These are phyloP conservation scores for Limnephilus rhombicus DNA, from an alignment of 2,888 invertebrate genomes.

Conservation along the genomic window DNA sequence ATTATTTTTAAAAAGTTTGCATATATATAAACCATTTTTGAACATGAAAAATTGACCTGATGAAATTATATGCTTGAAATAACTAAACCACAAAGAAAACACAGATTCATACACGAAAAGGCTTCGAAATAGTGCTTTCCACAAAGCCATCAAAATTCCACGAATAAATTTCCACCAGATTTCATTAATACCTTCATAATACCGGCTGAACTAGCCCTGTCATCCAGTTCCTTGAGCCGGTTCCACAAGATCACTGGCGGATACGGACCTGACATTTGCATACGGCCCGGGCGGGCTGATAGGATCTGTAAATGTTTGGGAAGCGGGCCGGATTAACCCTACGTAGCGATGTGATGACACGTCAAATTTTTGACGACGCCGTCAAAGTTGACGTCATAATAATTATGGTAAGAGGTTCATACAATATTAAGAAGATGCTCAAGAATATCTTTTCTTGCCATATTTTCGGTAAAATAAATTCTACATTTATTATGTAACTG, in stretches of 20 bases:
- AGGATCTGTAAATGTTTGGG: constrained; percentile 30
- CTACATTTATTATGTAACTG: not conserved
- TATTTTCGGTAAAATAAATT: not conserved
- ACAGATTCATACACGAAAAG: not conserved
- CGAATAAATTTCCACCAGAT: not conserved
- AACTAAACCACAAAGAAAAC: not conserved
- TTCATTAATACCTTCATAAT: not conserved
- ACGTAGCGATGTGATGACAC: not conserved
- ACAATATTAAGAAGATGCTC: not conserved
- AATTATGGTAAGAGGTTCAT: not conserved
- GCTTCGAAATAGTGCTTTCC: not conserved
- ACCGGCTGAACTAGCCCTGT: constrained; percentile 6
- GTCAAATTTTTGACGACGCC: not conserved
- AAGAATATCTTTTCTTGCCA: not conserved
- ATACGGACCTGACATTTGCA: constrained; percentile 20
- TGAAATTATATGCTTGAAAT: not conserved
- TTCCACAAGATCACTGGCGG: not conserved
- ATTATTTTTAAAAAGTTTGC: too few species aligned
- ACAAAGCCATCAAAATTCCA: not conserved
- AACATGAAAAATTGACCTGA: too few species aligned
- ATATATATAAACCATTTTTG: too few species aligned
- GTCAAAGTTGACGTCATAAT: not conserved
- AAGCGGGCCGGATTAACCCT: not conserved
- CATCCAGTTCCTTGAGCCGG: not conserved
- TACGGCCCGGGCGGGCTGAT: not conserved